Conservation (phyloP, 2,888 invertebrate genomes). For the Tricholauxania praeusta region DNA sequence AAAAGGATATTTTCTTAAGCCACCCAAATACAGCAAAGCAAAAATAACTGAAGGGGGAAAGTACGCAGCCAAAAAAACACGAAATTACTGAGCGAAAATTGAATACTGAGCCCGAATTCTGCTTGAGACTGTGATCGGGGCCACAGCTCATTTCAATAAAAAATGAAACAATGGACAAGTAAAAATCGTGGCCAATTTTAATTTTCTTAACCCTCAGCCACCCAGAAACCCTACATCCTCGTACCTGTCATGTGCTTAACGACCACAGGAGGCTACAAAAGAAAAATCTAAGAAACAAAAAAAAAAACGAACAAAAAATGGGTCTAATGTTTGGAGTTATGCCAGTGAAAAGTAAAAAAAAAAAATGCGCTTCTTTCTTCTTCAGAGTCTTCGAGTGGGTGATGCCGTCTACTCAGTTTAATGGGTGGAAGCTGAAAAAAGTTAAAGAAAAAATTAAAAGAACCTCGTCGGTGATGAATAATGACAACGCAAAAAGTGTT, state of each 20-base stretch:
- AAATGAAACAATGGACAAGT: conserved; percentile 64
- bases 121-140: not conserved
- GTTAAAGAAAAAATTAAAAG: conserved; percentile 43
- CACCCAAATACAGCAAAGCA: conserved; percentile 38
- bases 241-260: conserved; percentile 20
- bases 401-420: conserved; percentile 9
- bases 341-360: conserved; percentile 7
- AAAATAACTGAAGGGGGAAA: conserved; percentile 31
- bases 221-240: conserved; percentile 1
- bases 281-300: conserved; percentile 16
- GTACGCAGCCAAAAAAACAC: no score
- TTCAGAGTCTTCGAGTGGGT: not conserved
- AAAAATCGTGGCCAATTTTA: conserved; percentile 67
- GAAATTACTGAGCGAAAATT: conserved; percentile 1
- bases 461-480: conserved; percentile 31
- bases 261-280: conserved; percentile 19
- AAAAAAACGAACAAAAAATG: conserved; percentile 29
- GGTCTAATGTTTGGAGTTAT: conserved; percentile 5
- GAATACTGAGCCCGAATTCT: not conserved
- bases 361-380: conserved; percentile 4
- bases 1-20: conserved; percentile 39
- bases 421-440: conserved; percentile 34
- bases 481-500: conserved; percentile 33
- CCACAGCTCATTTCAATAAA: conserved; percentile 47
- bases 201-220: conserved; percentile 54